These are phyloP conservation scores for Euleptes europaea DNA, from an alignment of 2,113 vertebrate genomes.

Conservation along the genomic window DNA sequence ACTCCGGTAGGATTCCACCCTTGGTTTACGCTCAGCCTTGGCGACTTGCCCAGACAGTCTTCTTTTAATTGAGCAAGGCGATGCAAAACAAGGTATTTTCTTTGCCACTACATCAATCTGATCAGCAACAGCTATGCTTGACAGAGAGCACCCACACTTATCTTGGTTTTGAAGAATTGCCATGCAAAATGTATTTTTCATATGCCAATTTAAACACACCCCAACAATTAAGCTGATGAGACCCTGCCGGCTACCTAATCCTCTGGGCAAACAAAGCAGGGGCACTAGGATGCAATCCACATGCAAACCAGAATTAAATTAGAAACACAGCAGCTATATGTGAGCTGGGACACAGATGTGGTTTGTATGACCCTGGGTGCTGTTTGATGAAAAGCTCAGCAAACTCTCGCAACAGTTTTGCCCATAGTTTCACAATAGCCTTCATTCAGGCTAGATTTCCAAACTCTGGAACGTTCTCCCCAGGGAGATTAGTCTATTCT, in stretches of 20 bases:
- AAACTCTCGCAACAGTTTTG: not conserved
- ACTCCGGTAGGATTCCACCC: not conserved
- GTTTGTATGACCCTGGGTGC: not conserved
- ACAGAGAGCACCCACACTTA: not conserved
- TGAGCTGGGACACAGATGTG: not conserved
- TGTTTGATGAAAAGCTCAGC: not conserved
- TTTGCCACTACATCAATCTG: conserved; percentile 20
- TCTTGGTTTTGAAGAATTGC: conserved; percentile 12
- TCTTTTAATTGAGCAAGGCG: not conserved
- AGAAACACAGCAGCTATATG: not conserved
- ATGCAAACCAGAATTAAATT: conserved; percentile 8
- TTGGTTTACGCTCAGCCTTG: not conserved
- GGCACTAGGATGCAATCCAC: not conserved
- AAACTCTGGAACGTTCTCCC: too few relatives aligned
- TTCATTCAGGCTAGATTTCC: not conserved
- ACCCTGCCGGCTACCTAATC: not conserved
- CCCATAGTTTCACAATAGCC: too few relatives aligned
- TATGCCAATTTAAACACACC: not conserved
- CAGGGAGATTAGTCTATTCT: too few relatives aligned
- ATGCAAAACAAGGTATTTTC: conserved; percentile 15
- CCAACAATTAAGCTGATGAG: not conserved
- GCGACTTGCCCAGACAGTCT: not conserved
- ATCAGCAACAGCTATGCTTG: not conserved
- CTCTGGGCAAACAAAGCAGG: not conserved
- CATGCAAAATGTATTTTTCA: conserved; percentile 1